A percentile compares a stretch with the other conserved stretches of the same genome.
These are phyloP conservation scores for Beris chalybata DNA, from an alignment of 2,888 invertebrate species.

Conservation along the genomic window DNA sequence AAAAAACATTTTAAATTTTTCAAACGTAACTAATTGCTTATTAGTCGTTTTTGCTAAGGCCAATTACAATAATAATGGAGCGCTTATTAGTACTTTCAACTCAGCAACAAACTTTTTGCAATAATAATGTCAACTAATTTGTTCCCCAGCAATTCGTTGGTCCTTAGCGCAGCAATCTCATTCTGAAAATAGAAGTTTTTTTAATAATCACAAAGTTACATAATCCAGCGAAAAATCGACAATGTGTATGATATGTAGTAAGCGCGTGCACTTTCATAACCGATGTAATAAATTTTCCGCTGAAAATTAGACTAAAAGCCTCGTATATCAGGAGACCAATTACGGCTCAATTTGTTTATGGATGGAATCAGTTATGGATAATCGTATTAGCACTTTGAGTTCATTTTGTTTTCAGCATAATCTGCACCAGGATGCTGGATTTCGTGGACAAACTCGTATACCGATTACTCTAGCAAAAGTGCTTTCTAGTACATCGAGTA, in stretches of 20 bases:
- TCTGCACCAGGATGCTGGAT: neutral
- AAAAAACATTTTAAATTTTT: too few species aligned
- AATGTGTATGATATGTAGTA: neutral
- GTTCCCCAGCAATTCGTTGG: too few species aligned
- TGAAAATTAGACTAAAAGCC: constrained; percentile 35
- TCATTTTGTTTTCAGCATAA: constrained; percentile 28
- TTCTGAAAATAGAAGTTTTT: neutral
- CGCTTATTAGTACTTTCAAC: too few species aligned
- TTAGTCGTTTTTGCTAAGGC: too few species aligned
- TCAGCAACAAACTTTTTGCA: too few species aligned
- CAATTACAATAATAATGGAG: too few species aligned
- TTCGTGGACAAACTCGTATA: too few species aligned
- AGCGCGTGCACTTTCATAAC: constrained; percentile 3
- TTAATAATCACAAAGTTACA: constrained; percentile 27
- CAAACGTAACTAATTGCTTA: too few species aligned
- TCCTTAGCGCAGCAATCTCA: too few species aligned
- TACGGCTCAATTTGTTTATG: constrained; percentile 38
- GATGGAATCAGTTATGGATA: constrained; percentile 37
- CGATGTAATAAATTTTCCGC: constrained; percentile 22
- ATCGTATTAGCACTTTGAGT: constrained; percentile 37
- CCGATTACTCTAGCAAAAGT: too few species aligned
- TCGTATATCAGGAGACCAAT: constrained; percentile 36
- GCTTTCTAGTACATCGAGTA: too few species aligned
- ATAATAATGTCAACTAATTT: too few species aligned
- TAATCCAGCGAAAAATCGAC: constrained; percentile 13